Evolutionary conservation across 2,113 vertebrate species (phyloP), one percentile per base, ranked within the genome.

Genomic region (Cacatua alba): DNA sequence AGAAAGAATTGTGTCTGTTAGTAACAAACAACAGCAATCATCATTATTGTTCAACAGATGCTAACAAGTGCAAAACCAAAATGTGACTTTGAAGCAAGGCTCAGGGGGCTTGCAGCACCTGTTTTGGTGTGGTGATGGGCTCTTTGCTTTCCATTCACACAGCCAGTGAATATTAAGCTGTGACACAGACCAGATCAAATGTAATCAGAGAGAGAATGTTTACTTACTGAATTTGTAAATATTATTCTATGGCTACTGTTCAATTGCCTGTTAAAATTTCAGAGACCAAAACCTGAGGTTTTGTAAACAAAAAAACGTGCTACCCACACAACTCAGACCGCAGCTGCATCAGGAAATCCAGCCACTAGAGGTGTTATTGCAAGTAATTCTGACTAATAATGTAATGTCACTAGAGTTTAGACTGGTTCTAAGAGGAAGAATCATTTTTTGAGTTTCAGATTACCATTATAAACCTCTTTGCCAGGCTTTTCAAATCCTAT

Each of bases 41-140:
- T 18, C 18, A 7, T 20, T 10, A 8, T 7, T 72, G 39, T 24
- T 44, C 13, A 46, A 46, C 67, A 79, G 79, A 55, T 43, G 57
- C 11, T 64, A 70, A 15, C 3, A 23, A 44, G 39, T 6, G 12
- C 6, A 60, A 62, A 90, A 67, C 0, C n/a, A 60, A 60, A 29
- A 14, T 0, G 5, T 17, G 82, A 25, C 25, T 67, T 15, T 43
- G 48, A 64, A 69, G 51, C 21, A 13, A 29, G 44, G n/a, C 64
- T 74, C 35, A 14, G n/a, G 29, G 49, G 35, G 2, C 68, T 20
- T 2, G 8, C 20, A 74, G 31, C 14, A 25, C 41, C 51, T 37
- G 35, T 0, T 5, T 33, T 0, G 2, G 49, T 41, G 6, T 31
- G 19, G 35, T 10, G 14, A n/a, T 0, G 3, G 31, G 48, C 10